Evolutionary conservation across 2,888 invertebrate genomes (phyloP).

Genomic region (Stenodera caucasica): DNA sequence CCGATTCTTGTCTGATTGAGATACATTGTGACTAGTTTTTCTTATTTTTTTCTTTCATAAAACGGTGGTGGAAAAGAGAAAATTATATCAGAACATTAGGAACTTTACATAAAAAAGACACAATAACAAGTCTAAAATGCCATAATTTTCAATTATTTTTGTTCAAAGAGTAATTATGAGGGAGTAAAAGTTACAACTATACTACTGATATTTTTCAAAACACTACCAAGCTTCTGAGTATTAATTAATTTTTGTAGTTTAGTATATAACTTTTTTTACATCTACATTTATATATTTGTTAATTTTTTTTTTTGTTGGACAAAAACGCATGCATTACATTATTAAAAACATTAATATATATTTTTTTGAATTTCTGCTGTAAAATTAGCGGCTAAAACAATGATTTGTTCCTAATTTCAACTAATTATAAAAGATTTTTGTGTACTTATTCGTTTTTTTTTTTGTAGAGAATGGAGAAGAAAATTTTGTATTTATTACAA

Average conservation of each 20-base stretch:
- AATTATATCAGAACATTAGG: slow-evolving; percentile 32
- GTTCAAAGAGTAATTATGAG: background rate
- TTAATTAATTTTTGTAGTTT: slow-evolving; percentile 31
- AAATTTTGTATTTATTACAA: background rate
- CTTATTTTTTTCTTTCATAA: slow-evolving; percentile 37
- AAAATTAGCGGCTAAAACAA: slow-evolving; percentile 35
- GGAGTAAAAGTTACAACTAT: slow-evolving; percentile 41
- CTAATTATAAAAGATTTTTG: slow-evolving; percentile 29
- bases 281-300: slow-evolving; percentile 34
- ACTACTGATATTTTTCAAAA: slow-evolving; percentile 44
- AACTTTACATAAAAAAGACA: slow-evolving; percentile 32
- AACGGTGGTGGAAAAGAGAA: slow-evolving; percentile 12
- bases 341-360: slow-evolving; percentile 40
- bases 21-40: slow-evolving; percentile 1
- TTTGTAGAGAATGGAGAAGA: slow-evolving; percentile 17
- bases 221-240: slow-evolving; percentile 41
- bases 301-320: slow-evolving; percentile 5
- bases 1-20: background rate
- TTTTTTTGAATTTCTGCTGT: slow-evolving; percentile 20
- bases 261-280: slow-evolving; percentile 32
- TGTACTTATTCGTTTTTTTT: slow-evolving; percentile 22
- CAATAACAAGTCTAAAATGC: slow-evolving; percentile 44
- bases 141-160: slow-evolving; percentile 41
- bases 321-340: slow-evolving; percentile 32
- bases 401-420: slow-evolving; percentile 34